Evolutionary conservation across 2,888 invertebrate genomes (phyloP), one percentile per base, ranked within the genome.

Genomic region (Ormyrus thymus): DNA sequence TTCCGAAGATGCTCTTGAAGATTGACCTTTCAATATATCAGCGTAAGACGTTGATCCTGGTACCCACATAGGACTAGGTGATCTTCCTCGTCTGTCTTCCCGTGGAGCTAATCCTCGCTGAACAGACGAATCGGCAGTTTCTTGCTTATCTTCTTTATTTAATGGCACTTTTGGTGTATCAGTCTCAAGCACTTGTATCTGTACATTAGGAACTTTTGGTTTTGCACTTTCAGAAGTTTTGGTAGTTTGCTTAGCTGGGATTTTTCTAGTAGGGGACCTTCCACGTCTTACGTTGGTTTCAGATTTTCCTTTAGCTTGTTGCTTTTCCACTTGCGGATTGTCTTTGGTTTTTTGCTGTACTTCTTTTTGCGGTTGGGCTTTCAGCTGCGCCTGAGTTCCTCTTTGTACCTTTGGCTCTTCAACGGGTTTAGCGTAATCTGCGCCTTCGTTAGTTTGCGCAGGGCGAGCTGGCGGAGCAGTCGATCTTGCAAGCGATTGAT

Each of bases 21-120:
- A 84, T 6, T 81, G 80, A 8, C 96, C 95, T 84, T 93, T 93
- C 80, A 96, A 92, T 82, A 96, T 94, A 90, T 95, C 95, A 66
- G 96, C 95, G 89, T 96, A 96, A 65, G 95, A 93, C 66, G 95
- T 93, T 45, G 94, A 93, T 50, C 95, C 95, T 4, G 94, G 94
- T 61, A 91, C 88, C 95, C 95, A 95, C 87, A 94, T 93, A 13
- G 95, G 95, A 88, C 94, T 94, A 61, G 92, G 92, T 0, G 94
- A 94, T 83, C 94, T 91, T n/a, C 90, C 88, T 64, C 92, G 89
- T 8, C 87, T 83, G 68, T 84, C 84, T 10, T 88, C 86, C 6
- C 84, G 81, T 0, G 89, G 88, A 56, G 83, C 83, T 58, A 90
- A 80, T 59, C 65, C 43, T 66, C 45, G 29, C 29, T 77, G 56